Evolutionary conservation across 2,113 vertebrate species (phyloP).

Genomic region (Smithornis capensis): DNA sequence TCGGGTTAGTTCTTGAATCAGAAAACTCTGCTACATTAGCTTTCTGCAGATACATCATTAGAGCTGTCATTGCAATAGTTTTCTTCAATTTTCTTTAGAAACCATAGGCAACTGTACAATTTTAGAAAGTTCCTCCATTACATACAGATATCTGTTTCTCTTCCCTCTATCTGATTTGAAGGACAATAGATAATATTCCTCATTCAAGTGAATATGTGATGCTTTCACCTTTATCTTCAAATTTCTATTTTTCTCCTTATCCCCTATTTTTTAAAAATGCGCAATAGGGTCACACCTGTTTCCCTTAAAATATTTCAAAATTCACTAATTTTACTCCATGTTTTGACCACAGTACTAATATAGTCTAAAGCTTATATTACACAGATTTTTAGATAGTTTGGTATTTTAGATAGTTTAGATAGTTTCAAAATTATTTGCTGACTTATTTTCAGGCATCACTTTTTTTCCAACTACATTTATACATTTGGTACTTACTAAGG

Average conservation of each 20-base stretch:
- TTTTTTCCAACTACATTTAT: not conserved
- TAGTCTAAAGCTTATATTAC: too few species aligned
- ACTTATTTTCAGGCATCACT: not conserved
- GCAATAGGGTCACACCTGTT: not conserved
- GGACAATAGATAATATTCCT: not conserved
- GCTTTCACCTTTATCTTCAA: constrained; percentile 1
- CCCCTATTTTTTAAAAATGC: not conserved
- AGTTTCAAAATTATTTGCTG: too few species aligned
- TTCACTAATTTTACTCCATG: not conserved
- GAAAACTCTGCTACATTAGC: not conserved
- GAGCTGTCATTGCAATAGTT: not conserved
- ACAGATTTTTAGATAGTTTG: too few species aligned
- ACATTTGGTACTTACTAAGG: not conserved
- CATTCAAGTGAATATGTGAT: not conserved
- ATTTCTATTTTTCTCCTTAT: constrained; percentile 21
- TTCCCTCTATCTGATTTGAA: constrained; percentile 1
- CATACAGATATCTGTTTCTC: not conserved
- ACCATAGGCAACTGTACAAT: not conserved
- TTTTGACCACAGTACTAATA: not conserved
- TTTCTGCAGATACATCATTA: not conserved
- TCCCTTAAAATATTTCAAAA: not conserved
- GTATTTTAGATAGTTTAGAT: too few species aligned
- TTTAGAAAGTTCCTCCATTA: not conserved
- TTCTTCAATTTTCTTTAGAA: constrained; percentile 26
- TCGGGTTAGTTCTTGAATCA: not conserved